Base-by-base conservation (phyloP, 2,888 invertebrate species). In the Drosophila trichaetosa region DNA sequence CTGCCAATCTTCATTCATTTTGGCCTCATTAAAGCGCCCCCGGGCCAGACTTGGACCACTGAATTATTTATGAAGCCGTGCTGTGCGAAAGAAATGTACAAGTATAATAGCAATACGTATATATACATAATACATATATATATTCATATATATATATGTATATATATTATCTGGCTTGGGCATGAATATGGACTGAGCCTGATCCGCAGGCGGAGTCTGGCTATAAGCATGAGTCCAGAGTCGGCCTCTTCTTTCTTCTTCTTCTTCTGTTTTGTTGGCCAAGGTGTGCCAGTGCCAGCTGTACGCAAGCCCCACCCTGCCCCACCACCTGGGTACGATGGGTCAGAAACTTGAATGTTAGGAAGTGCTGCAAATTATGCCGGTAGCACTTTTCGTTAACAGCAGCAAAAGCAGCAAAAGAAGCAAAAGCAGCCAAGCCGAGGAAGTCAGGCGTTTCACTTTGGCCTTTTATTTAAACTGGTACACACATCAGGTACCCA, bases 21-120 rank as follows among this genome's bases (percentile, higher is more conserved):
- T 86, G 86, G 83, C 85, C 89, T 87, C 89, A 87, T 87, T 87
- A 86, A 88, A 88, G 83, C 73, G 82, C 86, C 87, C 62, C 76
- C 76, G 69, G 80, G 73, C 70, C 72, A 76, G 82, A 77, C 80
- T 78, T 76, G 79, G 76, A 73, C 84, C 82, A 79, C 88, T 87
- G 82, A 87, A 87, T 87, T 86, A 87, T 88, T 87, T 88, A 87
- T 87, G 84, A 74, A 71, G 76, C 76, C 71, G 46, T 77, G 65
- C 57, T 49, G 64, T 54, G 62, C 73, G 49, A 68, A 76, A 65
- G 65, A 73, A 65, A 79, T 68, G 65, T 58, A 46, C 73, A 76
- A 69, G 77, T 69, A 46, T 58, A 58, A 61, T 48, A 67, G 49
- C 40, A 59, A 67, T 66, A 67, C 59, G 66, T 42, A 66, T 66